phyloP scores from a whole-genome alignment of 2,113 vertebrate species.

The Nesoenas mayeri region DNA sequence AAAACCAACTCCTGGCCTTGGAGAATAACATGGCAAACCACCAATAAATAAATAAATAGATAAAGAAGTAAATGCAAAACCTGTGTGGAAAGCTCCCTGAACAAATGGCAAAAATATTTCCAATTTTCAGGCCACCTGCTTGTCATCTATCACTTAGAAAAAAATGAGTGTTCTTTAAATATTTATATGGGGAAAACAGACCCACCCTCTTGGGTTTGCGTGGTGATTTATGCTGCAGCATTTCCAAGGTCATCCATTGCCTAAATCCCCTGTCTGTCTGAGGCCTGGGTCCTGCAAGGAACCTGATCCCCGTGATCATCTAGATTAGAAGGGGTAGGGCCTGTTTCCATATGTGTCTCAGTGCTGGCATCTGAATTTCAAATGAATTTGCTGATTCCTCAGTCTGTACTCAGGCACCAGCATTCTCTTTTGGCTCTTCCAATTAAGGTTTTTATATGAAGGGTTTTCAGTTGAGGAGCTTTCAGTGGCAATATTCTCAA shows the following conservation, averaged over 20 bases:
- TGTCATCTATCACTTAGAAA: slow-evolving; percentile 64
- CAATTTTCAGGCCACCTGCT: slow-evolving; percentile 63
- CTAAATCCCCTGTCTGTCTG: slow-evolving; percentile 57
- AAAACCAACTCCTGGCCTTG: slow-evolving; percentile 52
- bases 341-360: slow-evolving; percentile 47
- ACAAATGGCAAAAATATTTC: slow-evolving; percentile 50
- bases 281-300: slow-evolving; percentile 44
- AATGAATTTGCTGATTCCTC: slow-evolving; percentile 56
- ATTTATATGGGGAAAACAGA: slow-evolving; percentile 60
- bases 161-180: slow-evolving; percentile 49
- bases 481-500: slow-evolving; percentile 39
- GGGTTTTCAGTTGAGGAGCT: slow-evolving; percentile 9
- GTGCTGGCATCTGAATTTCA: slow-evolving; percentile 57
- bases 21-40: slow-evolving; percentile 61
- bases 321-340: slow-evolving; percentile 37
- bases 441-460: not conserved
- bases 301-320: slow-evolving; percentile 28
- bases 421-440: slow-evolving; percentile 13
- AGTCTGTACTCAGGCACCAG: not conserved
- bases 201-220: slow-evolving; percentile 38
- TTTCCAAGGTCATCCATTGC: slow-evolving; percentile 52
- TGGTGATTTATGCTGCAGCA: slow-evolving; percentile 47
- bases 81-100: slow-evolving; percentile 50
- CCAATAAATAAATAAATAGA: slow-evolving; percentile 69
- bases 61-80: slow-evolving; percentile 58